Conservation (phyloP, 2,113 vertebrate genomes). For the Mola mola region DNA sequence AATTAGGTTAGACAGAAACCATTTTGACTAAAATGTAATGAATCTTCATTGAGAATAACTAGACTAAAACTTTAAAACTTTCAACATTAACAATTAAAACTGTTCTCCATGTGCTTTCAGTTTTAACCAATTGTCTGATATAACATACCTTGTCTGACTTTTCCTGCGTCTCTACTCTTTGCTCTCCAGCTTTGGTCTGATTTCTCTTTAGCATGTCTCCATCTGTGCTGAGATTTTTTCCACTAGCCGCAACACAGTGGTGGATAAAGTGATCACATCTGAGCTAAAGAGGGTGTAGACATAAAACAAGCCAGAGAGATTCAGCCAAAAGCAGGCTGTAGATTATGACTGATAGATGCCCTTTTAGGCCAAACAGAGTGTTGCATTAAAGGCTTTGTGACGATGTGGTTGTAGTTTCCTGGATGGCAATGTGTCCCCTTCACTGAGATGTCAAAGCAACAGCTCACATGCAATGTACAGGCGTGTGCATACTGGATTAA, state of each 20-base stretch:
- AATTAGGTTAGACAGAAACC: too few relatives aligned
- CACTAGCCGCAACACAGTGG: slow-evolving; percentile 32
- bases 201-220: slow-evolving; percentile 49
- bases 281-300: slow-evolving; percentile 22
- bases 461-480: slow-evolving; percentile 2
- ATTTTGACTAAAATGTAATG: too few relatives aligned
- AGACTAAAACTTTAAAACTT: too few relatives aligned
- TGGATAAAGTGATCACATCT: slow-evolving; percentile 33
- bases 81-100: too few relatives aligned
- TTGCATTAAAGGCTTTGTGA: slow-evolving; percentile 70
- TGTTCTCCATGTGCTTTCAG: too few relatives aligned
- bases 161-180: too few relatives aligned
- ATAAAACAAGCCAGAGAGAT: slow-evolving; percentile 28
- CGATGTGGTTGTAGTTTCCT: slow-evolving; percentile 57
- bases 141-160: too few relatives aligned
- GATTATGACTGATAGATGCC: slow-evolving; percentile 66
- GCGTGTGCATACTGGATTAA: slow-evolving; percentile 27
- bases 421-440: slow-evolving; percentile 33
- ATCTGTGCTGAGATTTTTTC: slow-evolving; percentile 34
- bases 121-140: too few relatives aligned
- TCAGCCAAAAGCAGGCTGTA: slow-evolving; percentile 32
- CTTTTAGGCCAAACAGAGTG: slow-evolving; percentile 52
- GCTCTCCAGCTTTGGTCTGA: too few relatives aligned
- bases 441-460: slow-evolving; percentile 28
- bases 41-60: too few relatives aligned